These are phyloP conservation scores for Leucophora obtusa DNA, from an alignment of 2,888 invertebrate genomes.

Conservation along the genomic window DNA sequence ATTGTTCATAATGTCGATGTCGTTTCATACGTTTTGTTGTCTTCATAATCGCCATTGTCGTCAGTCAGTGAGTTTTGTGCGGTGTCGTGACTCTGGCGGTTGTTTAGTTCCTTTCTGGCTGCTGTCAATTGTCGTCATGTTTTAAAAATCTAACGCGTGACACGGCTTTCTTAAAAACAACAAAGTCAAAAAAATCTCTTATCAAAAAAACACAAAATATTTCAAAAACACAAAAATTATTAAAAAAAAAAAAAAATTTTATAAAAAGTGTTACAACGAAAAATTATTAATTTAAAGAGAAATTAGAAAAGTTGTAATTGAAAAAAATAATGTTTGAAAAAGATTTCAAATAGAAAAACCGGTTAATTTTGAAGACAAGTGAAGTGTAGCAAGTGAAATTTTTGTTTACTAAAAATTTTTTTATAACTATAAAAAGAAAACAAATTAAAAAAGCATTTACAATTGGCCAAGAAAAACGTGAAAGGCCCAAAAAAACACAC, in stretches of 20 bases:
- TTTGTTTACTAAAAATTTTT: constrained; percentile 50
- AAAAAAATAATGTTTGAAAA: constrained; percentile 22
- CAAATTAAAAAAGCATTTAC: constrained; percentile 60
- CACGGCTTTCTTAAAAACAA: constrained; percentile 66
- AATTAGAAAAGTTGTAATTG: constrained; percentile 5
- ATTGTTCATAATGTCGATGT: constrained; percentile 60
- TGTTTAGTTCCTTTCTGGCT: constrained; percentile 79
- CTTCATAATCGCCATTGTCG: constrained; percentile 65
- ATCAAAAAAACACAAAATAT: constrained; percentile 29
- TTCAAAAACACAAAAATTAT: constrained; percentile 13
- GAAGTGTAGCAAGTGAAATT: constrained; percentile 63
- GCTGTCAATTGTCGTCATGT: constrained; percentile 78
- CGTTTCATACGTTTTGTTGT: constrained; percentile 63
- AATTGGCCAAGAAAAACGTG: constrained; percentile 58
- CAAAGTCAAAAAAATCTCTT: no score
- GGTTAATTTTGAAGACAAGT: constrained; percentile 58
- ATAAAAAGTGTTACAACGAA: background rate
- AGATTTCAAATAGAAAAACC: constrained; percentile 52
- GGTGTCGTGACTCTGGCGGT: constrained; percentile 72
- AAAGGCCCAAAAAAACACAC: constrained; percentile 53
- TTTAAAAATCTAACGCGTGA: constrained; percentile 70
- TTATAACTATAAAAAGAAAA: constrained; percentile 39
- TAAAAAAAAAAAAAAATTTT: background rate
- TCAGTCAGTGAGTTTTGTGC: constrained; percentile 74
- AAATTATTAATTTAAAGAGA: constrained; percentile 5